Conservation (phyloP, 2,888 invertebrate species). For the Lithophane ornitopus region DNA sequence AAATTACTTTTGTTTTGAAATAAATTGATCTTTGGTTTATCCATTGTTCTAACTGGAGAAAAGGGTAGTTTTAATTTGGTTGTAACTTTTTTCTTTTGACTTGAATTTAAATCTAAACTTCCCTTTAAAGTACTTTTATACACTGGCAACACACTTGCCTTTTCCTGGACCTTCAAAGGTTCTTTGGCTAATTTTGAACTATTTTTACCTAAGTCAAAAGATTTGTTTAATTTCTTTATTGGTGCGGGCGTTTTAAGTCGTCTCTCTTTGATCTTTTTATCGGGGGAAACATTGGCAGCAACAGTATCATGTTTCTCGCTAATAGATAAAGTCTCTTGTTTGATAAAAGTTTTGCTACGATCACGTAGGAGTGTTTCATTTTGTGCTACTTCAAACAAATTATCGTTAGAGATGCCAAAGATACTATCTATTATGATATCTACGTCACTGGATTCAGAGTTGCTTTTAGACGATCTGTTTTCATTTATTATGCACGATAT, state of each 20-base stretch:
- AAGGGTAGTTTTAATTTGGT: conserved; percentile 87
- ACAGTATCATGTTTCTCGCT: conserved; percentile 72
- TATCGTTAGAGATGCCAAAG: conserved; percentile 78
- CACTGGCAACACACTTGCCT: conserved; percentile 83
- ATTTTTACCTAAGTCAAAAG: conserved; percentile 80
- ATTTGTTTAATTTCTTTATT: conserved; percentile 81
- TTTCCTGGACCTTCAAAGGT: conserved; percentile 75
- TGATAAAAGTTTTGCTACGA: conserved; percentile 84
- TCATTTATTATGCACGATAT: conserved; percentile 88
- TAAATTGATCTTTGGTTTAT: conserved; percentile 86
- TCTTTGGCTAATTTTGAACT: conserved; percentile 75
- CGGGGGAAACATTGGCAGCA: conserved; percentile 69
- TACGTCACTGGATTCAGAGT: conserved; percentile 86
- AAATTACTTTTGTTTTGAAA: conserved; percentile 82
- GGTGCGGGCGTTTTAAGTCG: conserved; percentile 82
- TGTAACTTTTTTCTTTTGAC: conserved; percentile 79
- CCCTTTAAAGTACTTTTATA: conserved; percentile 82
- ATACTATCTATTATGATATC: conserved; percentile 85
- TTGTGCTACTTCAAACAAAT: conserved; percentile 72
- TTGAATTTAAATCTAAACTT: conserved; percentile 76
- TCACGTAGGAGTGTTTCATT: conserved; percentile 77
- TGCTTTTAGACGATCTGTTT: conserved; percentile 87
- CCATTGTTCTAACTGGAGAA: conserved; percentile 84
- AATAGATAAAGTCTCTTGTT: conserved; percentile 72
- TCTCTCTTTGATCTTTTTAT: conserved; percentile 81